A percentile compares a stretch with the other conserved stretches of the same genome.
phyloP scores from a whole-genome alignment of 1,140 invertebrate species.

The Nymphalis io region DNA sequence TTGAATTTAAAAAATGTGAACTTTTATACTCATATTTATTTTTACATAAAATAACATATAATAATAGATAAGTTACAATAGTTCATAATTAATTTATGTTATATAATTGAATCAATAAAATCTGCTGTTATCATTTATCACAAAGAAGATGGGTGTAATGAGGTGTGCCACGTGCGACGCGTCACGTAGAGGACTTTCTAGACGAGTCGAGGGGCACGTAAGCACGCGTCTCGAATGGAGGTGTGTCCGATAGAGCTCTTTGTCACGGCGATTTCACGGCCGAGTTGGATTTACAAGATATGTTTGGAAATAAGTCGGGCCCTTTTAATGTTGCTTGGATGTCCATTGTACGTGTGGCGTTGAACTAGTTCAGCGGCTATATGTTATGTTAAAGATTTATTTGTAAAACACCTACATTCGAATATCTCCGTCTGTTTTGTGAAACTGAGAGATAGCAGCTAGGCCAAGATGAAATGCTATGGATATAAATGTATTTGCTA shows the following conservation, averaged over 20 bases:
- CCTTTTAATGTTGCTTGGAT: background rate
- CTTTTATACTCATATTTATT: too few species aligned
- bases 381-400: background rate
- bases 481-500: too few species aligned
- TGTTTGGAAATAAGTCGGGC: slow-evolving; percentile 1
- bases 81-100: too few species aligned
- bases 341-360: background rate
- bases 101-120: too few species aligned
- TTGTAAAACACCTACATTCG: background rate
- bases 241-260: slow-evolving; percentile 5
- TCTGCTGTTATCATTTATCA: too few species aligned
- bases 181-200: background rate
- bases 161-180: background rate
- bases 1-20: too few species aligned
- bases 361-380: background rate
- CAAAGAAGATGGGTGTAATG: too few species aligned
- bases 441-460: too few species aligned
- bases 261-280: slow-evolving; percentile 5
- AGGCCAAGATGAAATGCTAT: too few species aligned
- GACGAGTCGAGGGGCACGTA: background rate
- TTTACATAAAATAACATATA: too few species aligned
- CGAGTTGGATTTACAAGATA: background rate
- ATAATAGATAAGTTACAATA: too few species aligned
- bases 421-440: too few species aligned
- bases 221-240: slow-evolving; percentile 1